Evolutionary conservation across 35 echinoderm and acorn worm genomes (phyloP).

Genomic region (Eucidaris tribuloides): DNA sequence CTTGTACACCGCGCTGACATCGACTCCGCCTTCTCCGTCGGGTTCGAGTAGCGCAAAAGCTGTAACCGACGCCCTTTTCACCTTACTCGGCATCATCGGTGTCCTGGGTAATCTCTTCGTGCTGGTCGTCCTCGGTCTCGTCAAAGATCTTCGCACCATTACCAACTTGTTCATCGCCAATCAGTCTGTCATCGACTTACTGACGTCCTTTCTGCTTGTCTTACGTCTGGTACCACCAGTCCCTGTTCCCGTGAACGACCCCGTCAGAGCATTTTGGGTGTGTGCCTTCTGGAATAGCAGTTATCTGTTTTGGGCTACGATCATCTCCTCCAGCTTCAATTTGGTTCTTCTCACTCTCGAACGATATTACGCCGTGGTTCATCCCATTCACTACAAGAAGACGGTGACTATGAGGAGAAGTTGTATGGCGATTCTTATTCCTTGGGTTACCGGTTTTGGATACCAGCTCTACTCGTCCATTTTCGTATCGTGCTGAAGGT

Average conservation of each 20-base stretch:
- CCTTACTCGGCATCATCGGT: slow-evolving; percentile 8
- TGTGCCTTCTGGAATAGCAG: slow-evolving; percentile 59
- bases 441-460: slow-evolving; percentile 36
- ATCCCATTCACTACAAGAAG: slow-evolving; percentile 44
- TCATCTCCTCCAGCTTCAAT: slow-evolving; percentile 60
- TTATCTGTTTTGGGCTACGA: slow-evolving; percentile 61
- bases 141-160: neutral
- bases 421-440: neutral
- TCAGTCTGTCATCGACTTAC: neutral
- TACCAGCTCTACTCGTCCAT: slow-evolving; percentile 31
- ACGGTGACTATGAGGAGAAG: neutral
- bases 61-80: too few relatives aligned
- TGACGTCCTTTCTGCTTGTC: neutral
- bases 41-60: too few relatives aligned
- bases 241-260: neutral
- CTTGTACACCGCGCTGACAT: too few relatives aligned
- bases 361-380: slow-evolving; percentile 59
- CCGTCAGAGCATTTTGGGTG: neutral
- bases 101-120: slow-evolving; percentile 17
- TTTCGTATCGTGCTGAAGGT: slow-evolving; percentile 20
- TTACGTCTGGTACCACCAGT: neutral
- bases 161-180: slow-evolving; percentile 37
- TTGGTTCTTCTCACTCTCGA: slow-evolving; percentile 54
- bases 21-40: too few relatives aligned
- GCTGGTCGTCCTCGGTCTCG: neutral